Evolutionary conservation across 2,797 vertebrate species (phyloP).

Genomic region (Pogoniulus pusillus): DNA sequence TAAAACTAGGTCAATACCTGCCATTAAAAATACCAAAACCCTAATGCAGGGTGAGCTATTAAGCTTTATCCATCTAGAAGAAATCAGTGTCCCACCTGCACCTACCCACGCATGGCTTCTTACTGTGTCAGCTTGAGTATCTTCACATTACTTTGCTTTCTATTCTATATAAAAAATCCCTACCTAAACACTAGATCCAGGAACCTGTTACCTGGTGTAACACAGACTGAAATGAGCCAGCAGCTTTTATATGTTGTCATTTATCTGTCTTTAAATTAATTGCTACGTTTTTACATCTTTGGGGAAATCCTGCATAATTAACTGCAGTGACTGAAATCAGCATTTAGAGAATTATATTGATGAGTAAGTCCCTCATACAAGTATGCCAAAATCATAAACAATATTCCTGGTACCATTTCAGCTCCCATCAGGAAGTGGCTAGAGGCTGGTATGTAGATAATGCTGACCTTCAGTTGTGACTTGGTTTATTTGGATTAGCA

Average conservation of each 20-base stretch:
- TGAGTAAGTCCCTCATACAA: not conserved
- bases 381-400: not conserved
- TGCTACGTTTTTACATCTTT: not conserved
- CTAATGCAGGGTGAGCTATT: not conserved
- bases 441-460: not conserved
- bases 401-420: not conserved
- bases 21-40: not conserved
- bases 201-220: not conserved
- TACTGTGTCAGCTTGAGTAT: accelerated
- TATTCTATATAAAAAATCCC: not conserved
- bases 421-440: not conserved
- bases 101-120: not conserved
- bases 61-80: not conserved
- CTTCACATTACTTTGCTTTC: not conserved
- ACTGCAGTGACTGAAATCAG: not conserved
- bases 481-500: constrained; percentile 62
- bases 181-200: not conserved
- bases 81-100: not conserved
- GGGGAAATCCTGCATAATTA: not conserved
- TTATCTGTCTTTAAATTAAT: not conserved
- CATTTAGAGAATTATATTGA: not conserved
- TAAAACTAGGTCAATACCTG: not conserved
- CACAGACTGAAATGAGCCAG: not conserved
- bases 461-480: constrained; percentile 52
- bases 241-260: not conserved